Conservation (phyloP, 2,888 invertebrate species). For the Drosophila yooni region DNA sequence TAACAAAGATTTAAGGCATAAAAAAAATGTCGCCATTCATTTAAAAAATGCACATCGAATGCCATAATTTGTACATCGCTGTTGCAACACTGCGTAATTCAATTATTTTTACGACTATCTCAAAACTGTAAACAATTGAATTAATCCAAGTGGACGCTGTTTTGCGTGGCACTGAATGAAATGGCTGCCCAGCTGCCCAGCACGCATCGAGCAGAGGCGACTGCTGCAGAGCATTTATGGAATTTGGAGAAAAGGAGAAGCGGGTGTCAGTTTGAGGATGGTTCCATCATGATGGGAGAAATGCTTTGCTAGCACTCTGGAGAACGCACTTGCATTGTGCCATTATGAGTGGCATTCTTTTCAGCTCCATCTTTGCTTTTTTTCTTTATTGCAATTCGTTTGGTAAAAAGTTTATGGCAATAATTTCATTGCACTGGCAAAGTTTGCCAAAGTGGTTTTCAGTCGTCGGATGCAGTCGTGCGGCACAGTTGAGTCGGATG, state of each 20-base stretch:
- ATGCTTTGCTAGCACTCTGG: slow-evolving; percentile 37
- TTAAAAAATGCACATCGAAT: neutral
- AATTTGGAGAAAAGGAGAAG: slow-evolving; percentile 33
- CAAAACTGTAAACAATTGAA: slow-evolving; percentile 35
- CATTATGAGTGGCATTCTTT: slow-evolving; percentile 11
- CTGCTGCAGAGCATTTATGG: slow-evolving; percentile 39
- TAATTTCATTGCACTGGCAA: slow-evolving; percentile 55
- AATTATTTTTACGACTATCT: slow-evolving; percentile 31
- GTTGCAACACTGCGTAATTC: slow-evolving; percentile 25
- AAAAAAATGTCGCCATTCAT: neutral
- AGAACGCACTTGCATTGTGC: slow-evolving; percentile 10
- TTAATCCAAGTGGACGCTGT: slow-evolving; percentile 42
- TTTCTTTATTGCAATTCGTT: slow-evolving; percentile 18
- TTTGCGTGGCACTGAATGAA: slow-evolving; percentile 38
- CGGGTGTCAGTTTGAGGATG: slow-evolving; percentile 34
- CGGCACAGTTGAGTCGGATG: slow-evolving; percentile 53
- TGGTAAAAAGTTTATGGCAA: slow-evolving; percentile 57
- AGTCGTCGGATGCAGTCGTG: slow-evolving; percentile 29
- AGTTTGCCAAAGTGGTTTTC: slow-evolving; percentile 23
- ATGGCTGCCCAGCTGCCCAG: slow-evolving; percentile 39
- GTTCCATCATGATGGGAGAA: slow-evolving; percentile 10
- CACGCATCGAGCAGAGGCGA: slow-evolving; percentile 52
- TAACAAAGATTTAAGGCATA: neutral
- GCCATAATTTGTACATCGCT: neutral
- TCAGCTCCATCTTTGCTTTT: neutral